A percentile compares a stretch with the other conserved stretches of the same genome.
Conservation (phyloP, 2,888 invertebrate species). For the Meiosimyza decipiens region DNA sequence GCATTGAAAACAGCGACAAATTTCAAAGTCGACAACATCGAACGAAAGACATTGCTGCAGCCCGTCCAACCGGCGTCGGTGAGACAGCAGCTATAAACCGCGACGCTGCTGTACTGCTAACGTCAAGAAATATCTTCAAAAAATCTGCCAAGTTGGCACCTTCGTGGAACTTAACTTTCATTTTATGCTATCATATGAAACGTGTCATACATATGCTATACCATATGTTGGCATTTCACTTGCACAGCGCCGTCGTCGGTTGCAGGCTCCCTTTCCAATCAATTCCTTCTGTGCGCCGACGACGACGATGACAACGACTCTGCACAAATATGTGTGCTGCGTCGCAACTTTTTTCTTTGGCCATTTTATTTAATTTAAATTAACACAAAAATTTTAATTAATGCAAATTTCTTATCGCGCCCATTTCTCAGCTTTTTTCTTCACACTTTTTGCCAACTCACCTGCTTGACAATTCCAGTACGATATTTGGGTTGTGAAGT, state of each 20-base stretch:
- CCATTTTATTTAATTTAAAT: slow-evolving; percentile 17
- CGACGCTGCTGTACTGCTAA: slow-evolving; percentile 30
- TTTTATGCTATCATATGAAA: slow-evolving; percentile 46
- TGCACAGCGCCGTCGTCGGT: slow-evolving; percentile 13
- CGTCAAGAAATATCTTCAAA: slow-evolving; percentile 34
- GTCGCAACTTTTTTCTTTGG: slow-evolving; percentile 39
- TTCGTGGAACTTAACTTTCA: slow-evolving; percentile 60
- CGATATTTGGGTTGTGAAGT: slow-evolving; percentile 55
- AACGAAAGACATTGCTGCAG: background rate
- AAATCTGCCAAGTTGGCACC: slow-evolving; percentile 67
- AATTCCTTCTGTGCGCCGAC: background rate
- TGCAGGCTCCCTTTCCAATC: slow-evolving; percentile 16
- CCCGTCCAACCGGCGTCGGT: slow-evolving; percentile 11
- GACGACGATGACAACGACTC: slow-evolving; percentile 7
- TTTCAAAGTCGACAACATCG: slow-evolving; percentile 36
- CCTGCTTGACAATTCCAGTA: slow-evolving; percentile 66
- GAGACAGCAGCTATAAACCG: slow-evolving; percentile 25
- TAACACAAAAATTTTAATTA: slow-evolving; percentile 1
- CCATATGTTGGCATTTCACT: slow-evolving; percentile 28
- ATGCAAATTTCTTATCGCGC: background rate
- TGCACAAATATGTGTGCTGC: slow-evolving; percentile 24
- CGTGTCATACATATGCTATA: slow-evolving; percentile 38
- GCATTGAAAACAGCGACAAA: slow-evolving; percentile 39
- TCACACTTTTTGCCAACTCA: slow-evolving; percentile 49
- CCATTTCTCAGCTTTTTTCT: background rate